Conservation (phyloP, 2,888 invertebrate genomes). For the Sthenelais limicola region DNA sequence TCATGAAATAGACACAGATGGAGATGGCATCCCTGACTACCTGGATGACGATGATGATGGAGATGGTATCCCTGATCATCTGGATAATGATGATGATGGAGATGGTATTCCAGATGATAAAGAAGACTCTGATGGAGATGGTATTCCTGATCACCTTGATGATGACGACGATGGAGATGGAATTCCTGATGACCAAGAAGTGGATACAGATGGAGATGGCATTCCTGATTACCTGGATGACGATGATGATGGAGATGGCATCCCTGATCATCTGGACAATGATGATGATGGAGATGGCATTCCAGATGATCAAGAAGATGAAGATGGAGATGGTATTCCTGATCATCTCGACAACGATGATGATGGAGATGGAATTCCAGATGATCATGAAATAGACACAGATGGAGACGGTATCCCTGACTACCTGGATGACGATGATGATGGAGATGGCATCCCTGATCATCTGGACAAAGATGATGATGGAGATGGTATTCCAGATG, state of each 20-base stretch:
- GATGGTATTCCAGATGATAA: conserved; percentile 49
- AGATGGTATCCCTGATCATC: conserved; percentile 31
- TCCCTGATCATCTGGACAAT: conserved; percentile 53
- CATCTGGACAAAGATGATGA: conserved; percentile 44
- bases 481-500: conserved; percentile 57
- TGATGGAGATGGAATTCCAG: conserved; percentile 58
- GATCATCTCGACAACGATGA: conserved; percentile 55
- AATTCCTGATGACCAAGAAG: conserved; percentile 56
- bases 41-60: conserved; percentile 38
- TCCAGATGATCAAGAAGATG: conserved; percentile 56
- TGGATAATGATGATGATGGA: conserved; percentile 48
- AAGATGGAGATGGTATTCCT: conserved; percentile 53
- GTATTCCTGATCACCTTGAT: conserved; percentile 54
- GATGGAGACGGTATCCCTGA: conserved; percentile 67
- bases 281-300: conserved; percentile 65
- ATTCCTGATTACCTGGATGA: conserved; percentile 53
- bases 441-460: conserved; percentile 54
- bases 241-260: conserved; percentile 53
- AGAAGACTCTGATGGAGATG: conserved; percentile 48
- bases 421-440: conserved; percentile 49
- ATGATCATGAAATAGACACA: conserved; percentile 54
- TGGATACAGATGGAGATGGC: conserved; percentile 61
- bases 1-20: conserved; percentile 55
- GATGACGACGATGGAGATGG: conserved; percentile 58
- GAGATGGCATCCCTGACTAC: conserved; percentile 56